phyloP scores from a whole-genome alignment of 1,140 invertebrate genomes.

The Heliothis subflexa region DNA sequence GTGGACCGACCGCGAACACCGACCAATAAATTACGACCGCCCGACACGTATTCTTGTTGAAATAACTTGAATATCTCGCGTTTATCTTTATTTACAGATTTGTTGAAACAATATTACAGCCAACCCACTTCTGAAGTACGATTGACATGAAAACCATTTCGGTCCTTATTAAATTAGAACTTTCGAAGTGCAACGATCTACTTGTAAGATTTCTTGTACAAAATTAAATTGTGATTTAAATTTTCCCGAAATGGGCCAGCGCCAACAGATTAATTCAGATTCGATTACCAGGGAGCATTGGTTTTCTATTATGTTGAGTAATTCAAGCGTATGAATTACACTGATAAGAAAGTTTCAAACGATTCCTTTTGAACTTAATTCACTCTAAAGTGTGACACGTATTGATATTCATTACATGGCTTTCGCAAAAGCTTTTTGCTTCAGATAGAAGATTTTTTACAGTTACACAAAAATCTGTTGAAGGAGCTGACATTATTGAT shows the following conservation, averaged over 20 bases:
- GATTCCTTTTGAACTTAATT: constrained; percentile 18
- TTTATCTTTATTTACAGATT: constrained; percentile 26
- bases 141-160: constrained; percentile 9
- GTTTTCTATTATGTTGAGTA: constrained; percentile 35
- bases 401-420: constrained; percentile 9
- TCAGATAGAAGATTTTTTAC: background rate
- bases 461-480: too few relatives aligned
- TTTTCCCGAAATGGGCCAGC: constrained; percentile 5
- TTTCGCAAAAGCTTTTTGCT: background rate
- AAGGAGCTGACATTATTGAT: too few relatives aligned
- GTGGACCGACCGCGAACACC: constrained; percentile 44
- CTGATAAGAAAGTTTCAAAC: constrained; percentile 27
- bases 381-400: background rate
- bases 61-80: constrained; percentile 23
- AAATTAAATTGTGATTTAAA: constrained; percentile 9
- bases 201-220: constrained; percentile 8
- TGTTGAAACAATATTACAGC: constrained; percentile 22
- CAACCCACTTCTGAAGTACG: constrained; percentile 3
- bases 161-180: background rate
- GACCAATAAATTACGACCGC: constrained; percentile 47
- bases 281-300: constrained; percentile 20
- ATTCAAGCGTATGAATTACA: constrained; percentile 26
- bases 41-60: constrained; percentile 35
- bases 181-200: background rate
- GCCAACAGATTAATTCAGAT: constrained; percentile 37